phyloP scores from a whole-genome alignment of 1,140 invertebrate genomes.

The Whitmania pigra region DNA sequence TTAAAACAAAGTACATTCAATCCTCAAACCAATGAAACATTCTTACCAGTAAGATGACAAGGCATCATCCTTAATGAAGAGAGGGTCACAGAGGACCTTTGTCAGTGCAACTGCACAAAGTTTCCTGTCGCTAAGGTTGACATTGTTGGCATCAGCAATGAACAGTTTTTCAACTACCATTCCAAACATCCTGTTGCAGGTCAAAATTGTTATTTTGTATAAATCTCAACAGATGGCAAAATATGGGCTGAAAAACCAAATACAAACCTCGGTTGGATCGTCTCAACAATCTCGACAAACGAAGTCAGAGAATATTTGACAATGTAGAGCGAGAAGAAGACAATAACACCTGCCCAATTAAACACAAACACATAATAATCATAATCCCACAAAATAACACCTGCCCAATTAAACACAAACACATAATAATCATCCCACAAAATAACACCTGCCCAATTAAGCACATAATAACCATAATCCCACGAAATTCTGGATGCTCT shows the following conservation, averaged over 20 bases:
- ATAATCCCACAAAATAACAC: conserved; percentile 39
- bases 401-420: conserved; percentile 29
- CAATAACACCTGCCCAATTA: conserved; percentile 51
- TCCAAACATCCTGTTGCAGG: conserved; percentile 66
- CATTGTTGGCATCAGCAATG: conserved; percentile 70
- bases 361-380: not conserved
- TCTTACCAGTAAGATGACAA: conserved; percentile 56
- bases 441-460: conserved; percentile 50
- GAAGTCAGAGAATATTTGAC: conserved; percentile 60
- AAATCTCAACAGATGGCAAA: not conserved
- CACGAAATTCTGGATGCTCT: not conserved
- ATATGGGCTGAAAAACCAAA: not conserved
- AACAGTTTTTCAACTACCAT: conserved; percentile 83
- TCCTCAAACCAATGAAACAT: conserved; percentile 3
- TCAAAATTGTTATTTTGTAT: conserved; percentile 20
- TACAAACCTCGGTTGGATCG: conserved; percentile 65
- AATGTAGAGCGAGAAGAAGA: conserved; percentile 74
- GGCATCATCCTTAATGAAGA: conserved; percentile 49
- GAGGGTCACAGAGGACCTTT: conserved; percentile 66
- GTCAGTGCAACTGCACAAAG: conserved; percentile 75
- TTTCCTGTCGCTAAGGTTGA: conserved; percentile 70
- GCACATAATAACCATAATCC: not conserved
- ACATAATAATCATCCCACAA: not conserved
- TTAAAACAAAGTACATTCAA: not conserved
- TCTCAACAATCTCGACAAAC: conserved; percentile 66